Percentiles rank a stretch among this genome's conserved stretches.
These are phyloP conservation scores for Thymelicus lineola DNA, from an alignment of 2,888 invertebrate species.

Conservation along the genomic window DNA sequence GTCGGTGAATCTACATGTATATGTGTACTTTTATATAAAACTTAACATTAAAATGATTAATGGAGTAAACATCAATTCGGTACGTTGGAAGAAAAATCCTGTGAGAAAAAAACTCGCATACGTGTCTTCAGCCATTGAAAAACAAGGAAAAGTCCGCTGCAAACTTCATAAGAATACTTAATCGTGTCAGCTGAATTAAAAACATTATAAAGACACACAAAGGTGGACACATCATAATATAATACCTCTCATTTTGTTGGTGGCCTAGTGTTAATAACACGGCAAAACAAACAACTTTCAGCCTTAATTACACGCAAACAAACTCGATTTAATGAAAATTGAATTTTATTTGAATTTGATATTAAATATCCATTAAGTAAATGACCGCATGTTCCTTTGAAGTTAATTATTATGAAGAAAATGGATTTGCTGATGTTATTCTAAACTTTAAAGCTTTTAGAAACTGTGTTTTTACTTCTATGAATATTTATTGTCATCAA, in stretches of 20 bases:
- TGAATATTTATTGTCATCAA: slow-evolving; percentile 9
- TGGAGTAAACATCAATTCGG: too few species aligned
- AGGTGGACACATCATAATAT: background rate
- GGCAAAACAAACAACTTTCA: slow-evolving; percentile 10
- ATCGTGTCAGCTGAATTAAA: too few species aligned
- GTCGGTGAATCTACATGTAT: too few species aligned
- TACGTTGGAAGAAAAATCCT: too few species aligned
- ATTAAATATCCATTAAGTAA: slow-evolving; percentile 15
- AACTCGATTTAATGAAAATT: slow-evolving; percentile 7
- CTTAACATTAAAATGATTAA: too few species aligned
- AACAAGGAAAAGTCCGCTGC: too few species aligned
- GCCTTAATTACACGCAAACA: slow-evolving; percentile 6
- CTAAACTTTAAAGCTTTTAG: slow-evolving; percentile 1
- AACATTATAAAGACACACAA: background rate
- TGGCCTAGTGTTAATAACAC: slow-evolving; percentile 8
- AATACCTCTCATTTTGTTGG: background rate
- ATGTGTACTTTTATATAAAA: too few species aligned
- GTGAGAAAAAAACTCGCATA: too few species aligned
- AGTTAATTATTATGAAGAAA: background rate
- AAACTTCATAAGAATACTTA: too few species aligned
- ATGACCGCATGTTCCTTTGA: slow-evolving; percentile 1
- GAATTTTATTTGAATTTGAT: slow-evolving; percentile 11
- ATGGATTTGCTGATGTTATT: slow-evolving; percentile 6
- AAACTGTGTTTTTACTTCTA: background rate
- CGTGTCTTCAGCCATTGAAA: too few species aligned